Evolutionary conservation across 2,797 vertebrate species (phyloP).

Genomic region (Anas capensis): DNA sequence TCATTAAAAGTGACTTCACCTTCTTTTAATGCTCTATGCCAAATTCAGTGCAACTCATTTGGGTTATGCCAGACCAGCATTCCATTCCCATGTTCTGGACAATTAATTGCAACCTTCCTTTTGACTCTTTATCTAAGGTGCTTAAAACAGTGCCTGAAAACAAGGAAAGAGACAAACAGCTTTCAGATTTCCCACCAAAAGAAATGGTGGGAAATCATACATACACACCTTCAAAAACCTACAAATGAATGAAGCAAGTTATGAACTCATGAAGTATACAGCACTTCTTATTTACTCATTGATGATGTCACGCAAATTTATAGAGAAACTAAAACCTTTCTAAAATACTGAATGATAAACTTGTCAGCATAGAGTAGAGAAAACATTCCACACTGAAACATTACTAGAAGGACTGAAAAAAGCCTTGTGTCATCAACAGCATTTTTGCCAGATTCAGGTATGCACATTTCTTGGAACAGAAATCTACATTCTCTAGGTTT

Average conservation of each 20-base stretch:
- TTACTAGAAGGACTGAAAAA: background rate
- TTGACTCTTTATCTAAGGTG: conserved; percentile 60
- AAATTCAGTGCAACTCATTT: conserved; percentile 67
- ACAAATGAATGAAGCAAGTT: background rate
- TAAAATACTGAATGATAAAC: background rate
- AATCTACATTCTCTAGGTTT: background rate
- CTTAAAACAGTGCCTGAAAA: conserved; percentile 43
- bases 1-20: conserved; percentile 71
- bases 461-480: background rate
- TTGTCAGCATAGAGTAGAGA: background rate
- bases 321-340: background rate
- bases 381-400: background rate
- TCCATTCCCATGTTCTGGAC: conserved; percentile 74
- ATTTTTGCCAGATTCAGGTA: background rate
- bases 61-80: conserved; percentile 65
- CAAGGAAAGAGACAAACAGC: background rate
- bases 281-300: background rate
- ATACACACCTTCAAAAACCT: background rate
- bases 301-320: background rate
- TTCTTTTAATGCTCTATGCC: conserved; percentile 62
- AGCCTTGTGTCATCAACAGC: background rate
- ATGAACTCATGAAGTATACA: background rate
- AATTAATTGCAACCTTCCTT: conserved; percentile 70
- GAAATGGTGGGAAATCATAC: background rate
- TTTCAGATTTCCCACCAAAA: conserved; percentile 31